phyloP scores from a whole-genome alignment of 2,797 vertebrate species.

The Hoplostethus mediterraneus region DNA sequence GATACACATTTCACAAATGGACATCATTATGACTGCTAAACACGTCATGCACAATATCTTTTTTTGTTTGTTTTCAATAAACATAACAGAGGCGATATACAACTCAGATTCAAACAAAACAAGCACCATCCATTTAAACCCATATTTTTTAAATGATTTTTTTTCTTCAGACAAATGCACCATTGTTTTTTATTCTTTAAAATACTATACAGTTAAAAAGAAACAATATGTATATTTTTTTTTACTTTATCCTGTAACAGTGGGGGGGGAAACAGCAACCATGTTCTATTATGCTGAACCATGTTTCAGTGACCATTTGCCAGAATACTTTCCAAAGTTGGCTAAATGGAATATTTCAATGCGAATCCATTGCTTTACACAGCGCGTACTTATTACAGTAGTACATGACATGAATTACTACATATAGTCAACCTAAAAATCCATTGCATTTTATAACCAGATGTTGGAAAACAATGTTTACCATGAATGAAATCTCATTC shows the following conservation, averaged over 20 bases:
- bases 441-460: constrained; percentile 79
- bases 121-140: constrained; percentile 93
- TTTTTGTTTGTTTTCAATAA: constrained; percentile 89
- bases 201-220: constrained; percentile 92
- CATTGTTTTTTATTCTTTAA: constrained; percentile 86
- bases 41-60: constrained; percentile 95
- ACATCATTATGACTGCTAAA: constrained; percentile 97
- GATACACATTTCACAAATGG: constrained; percentile 95
- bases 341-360: constrained; percentile 78
- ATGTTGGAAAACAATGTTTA: constrained; percentile 76
- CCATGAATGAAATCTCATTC: constrained; percentile 76
- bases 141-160: constrained; percentile 84
- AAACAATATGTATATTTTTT: constrained; percentile 78
- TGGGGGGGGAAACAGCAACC: constrained; percentile 80
- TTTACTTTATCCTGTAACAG: constrained; percentile 86
- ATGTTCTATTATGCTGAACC: constrained; percentile 75
- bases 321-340: constrained; percentile 76
- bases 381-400: constrained; percentile 87
- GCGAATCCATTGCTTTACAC: constrained; percentile 80
- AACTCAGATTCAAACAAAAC: constrained; percentile 92
- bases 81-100: constrained; percentile 98
- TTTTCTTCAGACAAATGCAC: constrained; percentile 86
- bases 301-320: constrained; percentile 79
- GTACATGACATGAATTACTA: constrained; percentile 88
- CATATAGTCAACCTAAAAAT: constrained; percentile 76